These are phyloP conservation scores for Tauraco hartlaubi DNA, from an alignment of 2,797 vertebrate genomes.

Conservation along the genomic window DNA sequence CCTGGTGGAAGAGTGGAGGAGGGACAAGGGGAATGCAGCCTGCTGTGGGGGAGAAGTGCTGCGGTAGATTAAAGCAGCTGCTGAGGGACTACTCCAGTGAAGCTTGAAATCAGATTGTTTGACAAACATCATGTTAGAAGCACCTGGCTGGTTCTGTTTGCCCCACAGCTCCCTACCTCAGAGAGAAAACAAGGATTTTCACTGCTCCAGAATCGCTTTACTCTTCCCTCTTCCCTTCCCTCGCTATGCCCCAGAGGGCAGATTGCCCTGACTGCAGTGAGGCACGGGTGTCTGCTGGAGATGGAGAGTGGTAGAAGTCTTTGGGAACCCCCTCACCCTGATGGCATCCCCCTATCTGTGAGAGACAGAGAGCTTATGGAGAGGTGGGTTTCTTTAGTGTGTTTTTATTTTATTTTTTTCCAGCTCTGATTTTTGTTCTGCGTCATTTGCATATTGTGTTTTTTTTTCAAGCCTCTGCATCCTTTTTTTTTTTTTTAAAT, in stretches of 20 bases:
- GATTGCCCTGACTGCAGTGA: background rate
- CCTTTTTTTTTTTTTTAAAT: constrained; percentile 30
- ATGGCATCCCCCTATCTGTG: background rate
- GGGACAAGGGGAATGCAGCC: background rate
- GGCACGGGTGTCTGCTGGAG: background rate
- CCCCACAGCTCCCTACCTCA: constrained; percentile 56
- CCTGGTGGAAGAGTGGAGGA: background rate
- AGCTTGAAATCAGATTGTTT: constrained; percentile 74
- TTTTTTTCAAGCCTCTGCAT: constrained; percentile 58
- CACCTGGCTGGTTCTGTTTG: constrained; percentile 67
- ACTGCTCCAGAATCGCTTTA: constrained; percentile 13
- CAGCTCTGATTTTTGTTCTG: constrained; percentile 62
- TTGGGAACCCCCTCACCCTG: background rate
- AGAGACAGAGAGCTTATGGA: background rate
- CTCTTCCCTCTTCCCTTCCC: background rate
- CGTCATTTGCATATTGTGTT: constrained; percentile 60
- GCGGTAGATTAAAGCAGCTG: constrained; percentile 64
- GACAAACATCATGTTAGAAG: constrained; percentile 70
- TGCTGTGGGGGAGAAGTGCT: constrained; percentile 31
- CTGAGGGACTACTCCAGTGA: constrained; percentile 65
- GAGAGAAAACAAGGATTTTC: constrained; percentile 51
- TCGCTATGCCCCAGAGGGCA: constrained; percentile 11
- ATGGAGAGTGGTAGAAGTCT: background rate
- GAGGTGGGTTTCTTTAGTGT: constrained; percentile 21
- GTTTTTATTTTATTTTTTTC: constrained; percentile 16